Percentiles rank a stretch among this genome's conserved stretches.
Conservation (phyloP, 2,113 vertebrate genomes). For the Bambusicola thoracicus region DNA sequence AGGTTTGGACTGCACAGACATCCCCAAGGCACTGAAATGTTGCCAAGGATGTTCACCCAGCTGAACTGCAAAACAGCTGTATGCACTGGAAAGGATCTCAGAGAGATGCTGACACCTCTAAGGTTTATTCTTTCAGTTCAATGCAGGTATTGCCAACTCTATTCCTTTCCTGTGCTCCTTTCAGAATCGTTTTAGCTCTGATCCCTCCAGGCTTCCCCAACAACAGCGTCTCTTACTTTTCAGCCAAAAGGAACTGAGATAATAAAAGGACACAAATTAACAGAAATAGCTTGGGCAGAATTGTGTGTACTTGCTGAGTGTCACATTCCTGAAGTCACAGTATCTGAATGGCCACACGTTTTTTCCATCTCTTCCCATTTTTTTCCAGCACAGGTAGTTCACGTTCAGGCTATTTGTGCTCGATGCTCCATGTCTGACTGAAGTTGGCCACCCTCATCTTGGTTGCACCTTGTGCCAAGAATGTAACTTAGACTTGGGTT, state of each 20-base stretch:
- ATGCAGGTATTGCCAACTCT: not conserved
- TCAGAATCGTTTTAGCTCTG: not conserved
- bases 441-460: not conserved
- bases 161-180: not conserved
- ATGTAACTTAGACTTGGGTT: not conserved
- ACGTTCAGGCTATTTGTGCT: not conserved
- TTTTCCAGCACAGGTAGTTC: constrained; percentile 43
- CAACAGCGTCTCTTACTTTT: not conserved
- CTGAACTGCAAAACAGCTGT: not conserved
- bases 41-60: not conserved
- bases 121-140: not conserved
- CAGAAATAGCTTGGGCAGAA: not conserved
- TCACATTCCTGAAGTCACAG: not conserved
- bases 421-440: not conserved
- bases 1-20: not conserved
- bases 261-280: not conserved
- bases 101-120: not conserved
- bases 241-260: not conserved
- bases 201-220: not conserved
- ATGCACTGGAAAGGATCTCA: not conserved
- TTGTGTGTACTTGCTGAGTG: not conserved
- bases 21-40: not conserved
- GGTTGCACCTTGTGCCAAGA: constrained; percentile 1
- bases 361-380: constrained; percentile 14
- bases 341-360: not conserved